These are phyloP conservation scores for Cyclopterus lumpus DNA, from an alignment of 2,797 vertebrate species.

Conservation along the genomic window DNA sequence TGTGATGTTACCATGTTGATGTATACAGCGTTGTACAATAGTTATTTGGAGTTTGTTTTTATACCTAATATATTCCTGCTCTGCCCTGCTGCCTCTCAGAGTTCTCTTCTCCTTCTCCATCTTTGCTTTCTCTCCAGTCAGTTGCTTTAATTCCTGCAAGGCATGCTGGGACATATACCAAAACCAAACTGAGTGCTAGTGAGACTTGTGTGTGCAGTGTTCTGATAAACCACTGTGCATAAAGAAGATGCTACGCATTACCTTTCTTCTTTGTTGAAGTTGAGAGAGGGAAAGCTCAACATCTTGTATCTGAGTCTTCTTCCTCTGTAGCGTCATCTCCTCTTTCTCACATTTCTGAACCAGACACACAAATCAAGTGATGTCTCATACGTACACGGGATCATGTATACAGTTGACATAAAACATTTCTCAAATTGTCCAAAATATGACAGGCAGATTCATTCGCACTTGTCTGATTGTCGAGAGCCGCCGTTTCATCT, in stretches of 20 bases:
- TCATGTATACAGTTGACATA: neutral
- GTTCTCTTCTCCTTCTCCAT: slow-evolving; percentile 66
- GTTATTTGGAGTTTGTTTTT: neutral
- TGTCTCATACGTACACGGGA: neutral
- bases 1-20: neutral
- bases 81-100: slow-evolving; percentile 57
- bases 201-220: slow-evolving; percentile 1
- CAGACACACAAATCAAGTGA: slow-evolving; percentile 34
- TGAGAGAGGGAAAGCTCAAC: slow-evolving; percentile 68
- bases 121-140: slow-evolving; percentile 51
- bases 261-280: slow-evolving; percentile 71
- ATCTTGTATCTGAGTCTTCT: slow-evolving; percentile 69
- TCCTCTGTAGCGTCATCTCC: slow-evolving; percentile 68
- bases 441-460: neutral
- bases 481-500: slow-evolving; percentile 49
- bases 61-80: slow-evolving; percentile 74
- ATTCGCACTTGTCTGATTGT: slow-evolving; percentile 59
- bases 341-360: slow-evolving; percentile 74
- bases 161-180: slow-evolving; percentile 66
- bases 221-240: neutral
- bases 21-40: neutral
- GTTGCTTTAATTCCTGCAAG: slow-evolving; percentile 58
- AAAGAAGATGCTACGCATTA: slow-evolving; percentile 28
- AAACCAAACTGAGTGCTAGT: slow-evolving; percentile 6
- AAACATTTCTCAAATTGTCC: neutral